Evolutionary conservation across 1,140 invertebrate genomes (phyloP), one percentile per base, ranked within the genome.

Genomic region (Pinna nobilis): DNA sequence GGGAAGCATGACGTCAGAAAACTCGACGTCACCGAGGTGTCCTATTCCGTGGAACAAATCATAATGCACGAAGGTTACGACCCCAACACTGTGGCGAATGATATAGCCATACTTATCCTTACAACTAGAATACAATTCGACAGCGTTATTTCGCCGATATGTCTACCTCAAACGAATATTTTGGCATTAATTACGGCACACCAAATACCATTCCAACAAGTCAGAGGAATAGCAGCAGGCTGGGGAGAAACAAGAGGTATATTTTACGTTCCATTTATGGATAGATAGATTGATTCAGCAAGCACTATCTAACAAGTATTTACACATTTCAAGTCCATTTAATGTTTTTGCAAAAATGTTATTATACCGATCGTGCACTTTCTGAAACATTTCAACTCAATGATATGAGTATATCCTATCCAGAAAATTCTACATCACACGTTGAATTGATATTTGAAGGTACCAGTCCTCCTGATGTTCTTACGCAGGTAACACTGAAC

Each of bases 41-140:
- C 25, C 9, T 37, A 59, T 33, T 60, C 77, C 47, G 74, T 86
- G 18, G 41, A 74, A 13, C 64, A 64, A 9, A 79, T 84, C 18
- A 55, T 86, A 0, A 67, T 79, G 39, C 82, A 86, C 53, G 67
- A 79, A 23, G 25, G 64, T 3, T 87, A 81, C 69, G 53, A 87
- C 18, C 9, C 13, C 2, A 20, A 25, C 2, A 88, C 71, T 0
- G 65, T 87, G 20, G 80, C 90, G 64, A 91, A 94, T 77, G 94
- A 95, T 78, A 91, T 95, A 3, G 92, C 91, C 0, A 81, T 95
- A 1, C 33, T 94, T 0, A 86, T 84, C 23, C 83, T 92, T 0
- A 39, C 53, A 0, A 70, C 81, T 0, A 68, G 76, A 1, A 92
- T 95, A 1, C 57, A 33, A 4, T 84, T 49, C 63, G 93, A 91